Conservation (phyloP, 1,140 invertebrate genomes). For the Chrysopa pallens region DNA sequence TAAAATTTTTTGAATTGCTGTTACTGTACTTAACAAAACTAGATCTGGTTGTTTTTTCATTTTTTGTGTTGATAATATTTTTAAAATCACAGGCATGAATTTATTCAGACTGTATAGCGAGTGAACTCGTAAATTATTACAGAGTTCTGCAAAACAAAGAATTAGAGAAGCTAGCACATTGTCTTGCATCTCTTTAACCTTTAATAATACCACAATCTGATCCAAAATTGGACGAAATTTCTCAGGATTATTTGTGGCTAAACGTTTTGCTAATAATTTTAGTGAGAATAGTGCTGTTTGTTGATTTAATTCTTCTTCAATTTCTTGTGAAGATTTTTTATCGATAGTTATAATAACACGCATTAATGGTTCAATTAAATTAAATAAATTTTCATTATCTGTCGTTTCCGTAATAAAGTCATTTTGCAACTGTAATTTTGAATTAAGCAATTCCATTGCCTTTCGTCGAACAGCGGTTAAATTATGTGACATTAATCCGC, state of each 20-base stretch:
- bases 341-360: slow-evolving; percentile 39
- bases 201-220: slow-evolving; percentile 37
- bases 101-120: slow-evolving; percentile 49
- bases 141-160: slow-evolving; percentile 66
- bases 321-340: slow-evolving; percentile 19
- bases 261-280: slow-evolving; percentile 54
- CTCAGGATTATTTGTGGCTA: slow-evolving; percentile 40
- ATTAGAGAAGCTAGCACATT: slow-evolving; percentile 54
- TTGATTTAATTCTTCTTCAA: slow-evolving; percentile 43
- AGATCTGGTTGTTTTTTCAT: slow-evolving; percentile 21
- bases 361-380: slow-evolving; percentile 39
- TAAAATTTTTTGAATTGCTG: slow-evolving; percentile 60
- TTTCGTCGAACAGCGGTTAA: slow-evolving; percentile 52
- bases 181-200: slow-evolving; percentile 33
- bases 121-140: slow-evolving; percentile 49
- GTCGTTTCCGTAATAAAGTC: slow-evolving; percentile 28
- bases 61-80: slow-evolving; percentile 31
- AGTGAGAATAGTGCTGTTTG: slow-evolving; percentile 66
- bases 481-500: slow-evolving; percentile 47
- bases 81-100: slow-evolving; percentile 63
- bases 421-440: slow-evolving; percentile 49
- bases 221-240: slow-evolving; percentile 44
- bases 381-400: slow-evolving; percentile 26
- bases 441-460: slow-evolving; percentile 66
- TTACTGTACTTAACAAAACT: slow-evolving; percentile 30